A percentile compares a stretch with the other conserved stretches of the same genome.
phyloP scores from a whole-genome alignment of 2,113 vertebrate genomes.

The Himantopus leucocephalus region DNA sequence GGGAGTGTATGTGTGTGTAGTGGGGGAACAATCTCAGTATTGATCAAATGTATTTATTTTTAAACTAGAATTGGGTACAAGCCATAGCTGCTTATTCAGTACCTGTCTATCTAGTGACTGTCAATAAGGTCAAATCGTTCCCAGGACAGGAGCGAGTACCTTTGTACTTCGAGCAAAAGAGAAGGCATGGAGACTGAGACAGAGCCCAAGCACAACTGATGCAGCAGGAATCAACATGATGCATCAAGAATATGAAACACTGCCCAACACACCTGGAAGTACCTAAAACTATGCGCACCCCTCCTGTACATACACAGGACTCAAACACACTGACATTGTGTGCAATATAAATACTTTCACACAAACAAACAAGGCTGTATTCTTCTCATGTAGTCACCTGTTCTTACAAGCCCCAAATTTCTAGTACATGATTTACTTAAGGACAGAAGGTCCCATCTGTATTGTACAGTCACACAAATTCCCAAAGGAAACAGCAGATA shows the following conservation, averaged over 20 bases:
- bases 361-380: neutral
- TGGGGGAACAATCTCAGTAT: neutral
- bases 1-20: neutral
- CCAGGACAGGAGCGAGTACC: neutral
- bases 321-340: neutral
- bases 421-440: neutral
- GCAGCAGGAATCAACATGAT: neutral
- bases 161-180: neutral
- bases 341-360: neutral
- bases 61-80: neutral
- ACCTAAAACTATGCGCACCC: neutral
- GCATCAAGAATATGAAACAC: neutral
- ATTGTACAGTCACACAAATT: neutral
- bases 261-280: neutral
- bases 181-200: neutral
- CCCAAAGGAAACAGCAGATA: neutral
- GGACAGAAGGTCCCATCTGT: conserved; percentile 12
- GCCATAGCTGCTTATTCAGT: too few species aligned
- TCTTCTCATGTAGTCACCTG: neutral
- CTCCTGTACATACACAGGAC: neutral
- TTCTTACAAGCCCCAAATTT: neutral
- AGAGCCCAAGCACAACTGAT: neutral
- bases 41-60: neutral
- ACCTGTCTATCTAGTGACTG: neutral
- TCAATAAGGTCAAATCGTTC: neutral